A percentile compares a stretch with the other conserved stretches of the same genome.
phyloP scores from a whole-genome alignment of 1,140 invertebrate genomes.

The Idris sp. region DNA sequence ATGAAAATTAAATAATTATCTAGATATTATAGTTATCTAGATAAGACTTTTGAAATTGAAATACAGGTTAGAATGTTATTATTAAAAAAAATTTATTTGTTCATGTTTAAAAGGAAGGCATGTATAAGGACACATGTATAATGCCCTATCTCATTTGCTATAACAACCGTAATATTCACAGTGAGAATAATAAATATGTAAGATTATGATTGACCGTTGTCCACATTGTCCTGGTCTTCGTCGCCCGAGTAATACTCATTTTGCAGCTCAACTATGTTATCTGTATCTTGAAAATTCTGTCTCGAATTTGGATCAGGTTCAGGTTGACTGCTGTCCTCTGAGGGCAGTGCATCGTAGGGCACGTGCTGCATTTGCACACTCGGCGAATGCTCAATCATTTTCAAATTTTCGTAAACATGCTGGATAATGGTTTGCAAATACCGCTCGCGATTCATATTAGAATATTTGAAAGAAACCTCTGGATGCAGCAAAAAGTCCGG shows the following conservation, averaged over 20 bases:
- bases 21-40: too few species aligned
- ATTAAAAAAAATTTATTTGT: too few species aligned
- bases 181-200: too few species aligned
- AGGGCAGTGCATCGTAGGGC: conserved; percentile 85
- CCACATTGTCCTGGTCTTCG: conserved; percentile 86
- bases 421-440: conserved; percentile 91
- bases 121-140: too few species aligned
- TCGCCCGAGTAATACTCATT: conserved; percentile 97
- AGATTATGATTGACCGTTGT: conserved; percentile 70
- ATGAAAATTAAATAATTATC: too few species aligned
- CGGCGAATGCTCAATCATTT: conserved; percentile 92
- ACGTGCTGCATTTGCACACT: conserved; percentile 96
- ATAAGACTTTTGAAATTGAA: too few species aligned
- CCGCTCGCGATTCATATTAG: conserved; percentile 95
- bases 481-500: conserved; percentile 96
- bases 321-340: conserved; percentile 84
- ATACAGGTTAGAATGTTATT: too few species aligned
- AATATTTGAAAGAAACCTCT: conserved; percentile 88
- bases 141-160: too few species aligned
- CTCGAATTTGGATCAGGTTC: conserved; percentile 90
- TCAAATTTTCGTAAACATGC: conserved; percentile 91
- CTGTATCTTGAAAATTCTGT: conserved; percentile 87
- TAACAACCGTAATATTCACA: too few species aligned
- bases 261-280: conserved; percentile 90
- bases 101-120: too few species aligned